These are phyloP conservation scores for Apis florea DNA, from an alignment of 1,140 invertebrate genomes.

Conservation along the genomic window DNA sequence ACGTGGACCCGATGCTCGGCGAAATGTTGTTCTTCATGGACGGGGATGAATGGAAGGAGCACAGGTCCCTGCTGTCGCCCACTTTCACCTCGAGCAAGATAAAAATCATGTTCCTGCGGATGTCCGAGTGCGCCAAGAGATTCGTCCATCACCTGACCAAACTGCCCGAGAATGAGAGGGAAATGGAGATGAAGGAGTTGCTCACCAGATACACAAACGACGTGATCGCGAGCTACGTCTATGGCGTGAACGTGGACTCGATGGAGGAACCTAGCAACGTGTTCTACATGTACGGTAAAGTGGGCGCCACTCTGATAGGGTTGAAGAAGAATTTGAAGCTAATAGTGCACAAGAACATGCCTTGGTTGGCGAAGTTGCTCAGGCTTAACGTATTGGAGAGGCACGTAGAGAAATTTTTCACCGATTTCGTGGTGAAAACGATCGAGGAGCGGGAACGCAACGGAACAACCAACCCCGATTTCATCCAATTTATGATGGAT, in stretches of 20 bases:
- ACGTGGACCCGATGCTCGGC: constrained; percentile 66
- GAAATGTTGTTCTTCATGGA: constrained; percentile 69
- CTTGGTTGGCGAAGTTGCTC: neutral
- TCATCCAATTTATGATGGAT: constrained; percentile 73
- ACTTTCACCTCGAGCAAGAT: constrained; percentile 74
- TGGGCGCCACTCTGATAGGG: constrained; percentile 31
- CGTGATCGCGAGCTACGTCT: constrained; percentile 80
- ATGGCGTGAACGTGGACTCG: constrained; percentile 37
- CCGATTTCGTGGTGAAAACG: neutral
- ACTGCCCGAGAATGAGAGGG: neutral
- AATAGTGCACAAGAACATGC: neutral
- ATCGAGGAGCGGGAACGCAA: constrained; percentile 42
- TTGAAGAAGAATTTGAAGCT: neutral
- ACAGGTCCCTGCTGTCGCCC: constrained; percentile 68
- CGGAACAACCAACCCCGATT: constrained; percentile 56
- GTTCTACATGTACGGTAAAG: constrained; percentile 81
- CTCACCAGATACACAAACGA: constrained; percentile 82
- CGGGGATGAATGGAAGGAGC: constrained; percentile 69
- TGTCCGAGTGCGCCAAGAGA: constrained; percentile 47
- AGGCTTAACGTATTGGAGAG: constrained; percentile 2
- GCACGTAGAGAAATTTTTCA: constrained; percentile 1
- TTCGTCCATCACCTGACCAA: constrained; percentile 63
- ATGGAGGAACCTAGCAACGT: constrained; percentile 80
- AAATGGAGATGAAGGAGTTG: constrained; percentile 26
- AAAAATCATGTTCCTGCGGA: constrained; percentile 66